phyloP scores from a whole-genome alignment of 2,888 invertebrate species.

The Himalopsyche japonica region DNA sequence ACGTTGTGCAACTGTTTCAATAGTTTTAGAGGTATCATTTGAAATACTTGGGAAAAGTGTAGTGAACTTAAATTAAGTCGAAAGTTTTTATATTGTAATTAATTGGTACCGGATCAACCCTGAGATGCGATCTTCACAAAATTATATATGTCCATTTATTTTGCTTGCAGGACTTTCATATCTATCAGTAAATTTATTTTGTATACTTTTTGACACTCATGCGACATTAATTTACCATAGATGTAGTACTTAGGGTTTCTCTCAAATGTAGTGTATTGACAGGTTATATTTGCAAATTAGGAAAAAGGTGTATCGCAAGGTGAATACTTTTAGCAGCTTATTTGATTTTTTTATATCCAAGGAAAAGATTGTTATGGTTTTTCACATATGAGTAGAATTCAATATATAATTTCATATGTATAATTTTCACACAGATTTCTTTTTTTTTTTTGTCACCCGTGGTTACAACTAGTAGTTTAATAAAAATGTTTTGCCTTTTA shows the following conservation, averaged over 20 bases:
- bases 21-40: not conserved
- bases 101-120: not conserved
- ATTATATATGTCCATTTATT: not conserved
- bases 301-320: not conserved
- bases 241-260: not conserved
- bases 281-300: not conserved
- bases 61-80: not conserved
- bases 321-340: not conserved
- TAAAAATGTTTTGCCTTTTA: slow-evolving; percentile 39
- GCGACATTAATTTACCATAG: not conserved
- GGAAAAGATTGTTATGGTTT: not conserved
- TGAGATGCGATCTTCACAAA: not conserved
- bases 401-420: not conserved
- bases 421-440: not conserved
- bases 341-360: not conserved
- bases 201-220: not conserved
- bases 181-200: not conserved
- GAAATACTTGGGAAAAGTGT: not conserved
- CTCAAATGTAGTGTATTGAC: not conserved
- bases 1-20: not conserved
- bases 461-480: not conserved
- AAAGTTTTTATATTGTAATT: not conserved
- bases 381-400: not conserved
- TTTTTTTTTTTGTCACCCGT: not conserved
- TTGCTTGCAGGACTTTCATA: not conserved